Percentiles rank a stretch among this genome's conserved stretches.
Conservation (phyloP, 2,113 vertebrate genomes). For the Pionites leucogaster region DNA sequence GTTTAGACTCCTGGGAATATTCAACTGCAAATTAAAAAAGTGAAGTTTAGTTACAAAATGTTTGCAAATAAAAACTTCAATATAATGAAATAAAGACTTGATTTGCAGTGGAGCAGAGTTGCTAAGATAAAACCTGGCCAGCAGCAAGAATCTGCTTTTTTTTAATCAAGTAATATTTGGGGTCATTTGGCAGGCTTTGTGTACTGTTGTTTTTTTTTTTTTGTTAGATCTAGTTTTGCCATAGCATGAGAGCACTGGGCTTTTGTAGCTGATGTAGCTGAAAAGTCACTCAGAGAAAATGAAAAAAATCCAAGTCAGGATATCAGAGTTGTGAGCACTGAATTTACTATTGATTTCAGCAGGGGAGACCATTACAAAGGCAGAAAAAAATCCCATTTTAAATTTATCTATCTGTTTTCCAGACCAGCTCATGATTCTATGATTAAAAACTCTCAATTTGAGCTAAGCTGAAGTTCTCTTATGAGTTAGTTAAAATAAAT, state of each 20-base stretch:
- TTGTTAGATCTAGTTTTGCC: neutral
- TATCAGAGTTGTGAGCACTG: neutral
- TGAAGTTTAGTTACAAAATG: neutral
- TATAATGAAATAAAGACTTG: neutral
- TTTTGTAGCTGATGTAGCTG: neutral
- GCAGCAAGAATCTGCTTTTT: neutral
- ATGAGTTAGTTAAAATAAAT: constrained; percentile 11
- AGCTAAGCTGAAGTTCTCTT: neutral
- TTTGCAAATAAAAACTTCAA: neutral
- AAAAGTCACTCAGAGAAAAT: neutral
- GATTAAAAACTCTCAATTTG: neutral
- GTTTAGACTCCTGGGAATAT: neutral
- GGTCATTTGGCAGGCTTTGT: neutral
- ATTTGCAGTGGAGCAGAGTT: neutral
- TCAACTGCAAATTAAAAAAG: neutral
- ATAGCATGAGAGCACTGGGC: neutral
- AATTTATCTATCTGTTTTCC: constrained; percentile 26
- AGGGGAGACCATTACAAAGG: neutral
- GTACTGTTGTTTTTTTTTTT: neutral
- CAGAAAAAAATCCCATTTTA: neutral
- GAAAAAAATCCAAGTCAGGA: neutral
- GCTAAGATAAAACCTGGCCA: neutral
- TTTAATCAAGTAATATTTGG: neutral
- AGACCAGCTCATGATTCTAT: neutral
- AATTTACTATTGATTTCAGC: constrained; percentile 37